Conservation (phyloP, 1,140 invertebrate species). For the Drosophila lacteicornis region DNA sequence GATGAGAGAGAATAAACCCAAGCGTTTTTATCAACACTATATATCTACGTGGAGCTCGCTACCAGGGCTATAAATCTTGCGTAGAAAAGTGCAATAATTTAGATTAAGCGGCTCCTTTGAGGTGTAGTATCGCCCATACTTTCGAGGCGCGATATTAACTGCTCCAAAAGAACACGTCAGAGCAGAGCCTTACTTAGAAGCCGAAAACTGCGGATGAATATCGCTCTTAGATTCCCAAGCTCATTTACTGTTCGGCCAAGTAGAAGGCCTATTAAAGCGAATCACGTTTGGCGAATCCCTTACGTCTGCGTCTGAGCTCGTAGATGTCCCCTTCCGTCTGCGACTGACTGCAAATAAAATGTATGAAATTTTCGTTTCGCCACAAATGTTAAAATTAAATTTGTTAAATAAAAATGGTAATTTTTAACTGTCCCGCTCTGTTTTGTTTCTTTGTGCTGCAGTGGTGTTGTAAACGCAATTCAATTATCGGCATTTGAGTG, state of each 20-base stretch:
- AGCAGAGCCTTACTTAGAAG: constrained; percentile 35
- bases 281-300: constrained; percentile 11
- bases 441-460: constrained; percentile 16
- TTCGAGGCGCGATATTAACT: constrained; percentile 47
- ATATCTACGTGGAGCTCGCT: constrained; percentile 57
- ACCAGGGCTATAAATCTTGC: constrained; percentile 62
- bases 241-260: neutral
- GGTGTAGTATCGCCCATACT: constrained; percentile 7
- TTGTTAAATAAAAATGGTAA: constrained; percentile 73
- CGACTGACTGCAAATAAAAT: constrained; percentile 43
- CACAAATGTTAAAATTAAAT: constrained; percentile 66
- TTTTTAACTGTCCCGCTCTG: constrained; percentile 33
- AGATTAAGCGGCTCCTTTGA: constrained; percentile 48
- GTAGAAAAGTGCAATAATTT: constrained; percentile 71
- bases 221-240: neutral
- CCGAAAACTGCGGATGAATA: neutral
- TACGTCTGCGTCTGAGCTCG: neutral
- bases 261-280: constrained; percentile 38
- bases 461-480: constrained; percentile 53
- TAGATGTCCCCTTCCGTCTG: constrained; percentile 17
- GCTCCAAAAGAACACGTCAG: constrained; percentile 32
- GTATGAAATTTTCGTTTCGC: constrained; percentile 55
- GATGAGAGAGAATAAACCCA: constrained; percentile 16
- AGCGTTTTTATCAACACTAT: constrained; percentile 37
- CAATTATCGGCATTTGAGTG: constrained; percentile 73